Evolutionary conservation across 2,888 invertebrate genomes (phyloP).

Genomic region (Synergus japonicus): DNA sequence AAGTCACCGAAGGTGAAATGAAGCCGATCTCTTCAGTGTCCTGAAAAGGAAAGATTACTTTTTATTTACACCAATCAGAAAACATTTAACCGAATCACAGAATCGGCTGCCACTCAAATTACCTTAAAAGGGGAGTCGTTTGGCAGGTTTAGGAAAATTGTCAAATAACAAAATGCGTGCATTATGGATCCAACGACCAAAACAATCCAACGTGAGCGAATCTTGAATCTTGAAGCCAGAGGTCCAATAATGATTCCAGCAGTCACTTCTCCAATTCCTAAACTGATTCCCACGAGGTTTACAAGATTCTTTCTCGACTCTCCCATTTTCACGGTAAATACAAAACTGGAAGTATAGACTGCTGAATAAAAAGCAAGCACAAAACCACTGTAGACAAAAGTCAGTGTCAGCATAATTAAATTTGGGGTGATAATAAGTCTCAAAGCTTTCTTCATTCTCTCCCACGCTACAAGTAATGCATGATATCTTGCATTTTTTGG

Average conservation of each 20-base stretch:
- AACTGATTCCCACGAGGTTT: constrained; percentile 95
- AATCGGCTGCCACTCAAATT: constrained; percentile 26
- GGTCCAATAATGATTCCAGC: constrained; percentile 96
- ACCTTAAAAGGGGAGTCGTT: constrained; percentile 85
- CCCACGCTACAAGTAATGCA: constrained; percentile 69
- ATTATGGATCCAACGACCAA: constrained; percentile 89
- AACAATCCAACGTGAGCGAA: constrained; percentile 93
- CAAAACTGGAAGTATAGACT: constrained; percentile 95
- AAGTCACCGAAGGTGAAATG: constrained; percentile 79
- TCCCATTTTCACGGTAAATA: constrained; percentile 89
- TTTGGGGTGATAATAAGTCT: constrained; percentile 87
- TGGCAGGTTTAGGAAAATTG: constrained; percentile 94
- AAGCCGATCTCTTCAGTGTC: constrained; percentile 79
- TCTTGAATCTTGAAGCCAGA: constrained; percentile 83
- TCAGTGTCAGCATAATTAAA: constrained; percentile 90
- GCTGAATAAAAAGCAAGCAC: constrained; percentile 97
- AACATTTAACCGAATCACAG: no score
- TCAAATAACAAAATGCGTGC: constrained; percentile 89
- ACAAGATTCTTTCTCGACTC: constrained; percentile 90
- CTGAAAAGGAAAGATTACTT: constrained; percentile 55
- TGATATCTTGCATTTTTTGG: constrained; percentile 67
- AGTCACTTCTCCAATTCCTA: constrained; percentile 95
- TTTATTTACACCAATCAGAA: neutral
- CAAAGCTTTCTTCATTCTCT: constrained; percentile 87
- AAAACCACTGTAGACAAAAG: constrained; percentile 95